Conservation (phyloP, 2,888 invertebrate species). For the Cremastinae sp. region DNA sequence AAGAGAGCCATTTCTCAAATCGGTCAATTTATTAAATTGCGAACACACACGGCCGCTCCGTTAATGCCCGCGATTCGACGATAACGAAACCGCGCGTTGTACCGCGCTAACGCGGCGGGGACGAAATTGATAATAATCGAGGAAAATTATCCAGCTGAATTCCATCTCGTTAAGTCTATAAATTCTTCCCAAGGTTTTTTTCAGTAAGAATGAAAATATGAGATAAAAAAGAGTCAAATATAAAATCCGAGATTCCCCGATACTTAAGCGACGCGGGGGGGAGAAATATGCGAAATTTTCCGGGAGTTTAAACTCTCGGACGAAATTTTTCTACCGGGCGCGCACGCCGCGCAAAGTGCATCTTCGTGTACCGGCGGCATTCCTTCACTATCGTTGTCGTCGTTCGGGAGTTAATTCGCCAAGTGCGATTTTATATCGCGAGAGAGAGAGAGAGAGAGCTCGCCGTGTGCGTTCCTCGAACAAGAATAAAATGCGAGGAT, state of each 20-base stretch:
- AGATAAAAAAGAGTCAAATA: too few relatives aligned
- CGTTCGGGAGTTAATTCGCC: constrained; percentile 55
- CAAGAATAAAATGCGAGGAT: constrained; percentile 6
- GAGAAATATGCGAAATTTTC: constrained; percentile 21
- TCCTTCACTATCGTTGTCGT: constrained; percentile 50
- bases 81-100: background rate
- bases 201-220: background rate
- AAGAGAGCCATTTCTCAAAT: too few relatives aligned
- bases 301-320: constrained; percentile 5
- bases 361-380: constrained; percentile 56
- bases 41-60: background rate
- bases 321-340: constrained; percentile 22
- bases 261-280: background rate
- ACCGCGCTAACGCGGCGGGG: background rate
- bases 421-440: constrained; percentile 19
- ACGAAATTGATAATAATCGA: background rate
- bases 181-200: constrained; percentile 1
- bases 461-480: constrained; percentile 28
- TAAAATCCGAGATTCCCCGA: background rate
- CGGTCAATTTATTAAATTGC: background rate
- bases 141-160: background rate
- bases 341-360: constrained; percentile 56
- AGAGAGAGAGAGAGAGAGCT: constrained; percentile 1
- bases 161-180: background rate
- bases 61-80: background rate